Base-by-base conservation (phyloP, 2,888 invertebrate species). In the Diaperis boleti region DNA sequence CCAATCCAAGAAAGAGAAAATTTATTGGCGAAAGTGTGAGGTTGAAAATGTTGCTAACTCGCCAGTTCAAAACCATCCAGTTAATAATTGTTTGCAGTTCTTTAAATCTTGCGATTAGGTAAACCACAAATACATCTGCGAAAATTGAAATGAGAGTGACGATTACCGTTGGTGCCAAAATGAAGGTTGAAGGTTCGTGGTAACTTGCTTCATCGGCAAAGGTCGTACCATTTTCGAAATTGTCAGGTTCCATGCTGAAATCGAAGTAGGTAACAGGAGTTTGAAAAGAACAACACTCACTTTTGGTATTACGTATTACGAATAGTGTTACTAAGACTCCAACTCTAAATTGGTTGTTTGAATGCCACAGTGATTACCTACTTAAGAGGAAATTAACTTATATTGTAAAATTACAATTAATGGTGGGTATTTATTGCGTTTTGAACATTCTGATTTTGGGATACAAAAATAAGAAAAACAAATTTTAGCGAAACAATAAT, bases 71-170 rank as follows among this genome's bases (percentile, higher is more conserved):
- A 29, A 45, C 11, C 8, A 20, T 26, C 13, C 3, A 14, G n/a
- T 45, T 45, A 3, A 7, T 13, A 45, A 18, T 22, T 7, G 45
- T 45, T 10, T 15, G 45, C 45, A 45, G 11, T 10, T 45, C 13
- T 18, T 45, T 45, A 8, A 29, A 29, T 26, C 7, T 45, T 11
- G 29, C 15, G 14, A 45, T 45, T 8, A 45, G 3, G 13, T 45
- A 45, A 13, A 45, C 14, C 10, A 26, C 13, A 3, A 45, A 8
- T 3, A 45, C 26, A 15, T 45, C 29, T 2, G 14, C 29, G 13
- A 45, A 10, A 22, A 45, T 45, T 26, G 26, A 13, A 8, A 10
- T 1, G 3, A 45, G 11, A 14, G 26, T 45, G 8, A 45, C 14
- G 13, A 45, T 1, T 2, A 18, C 26, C 6, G 45, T 29, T 11